phyloP scores from a whole-genome alignment of 2,797 vertebrate genomes.

The Hydrolagus colliei region DNA sequence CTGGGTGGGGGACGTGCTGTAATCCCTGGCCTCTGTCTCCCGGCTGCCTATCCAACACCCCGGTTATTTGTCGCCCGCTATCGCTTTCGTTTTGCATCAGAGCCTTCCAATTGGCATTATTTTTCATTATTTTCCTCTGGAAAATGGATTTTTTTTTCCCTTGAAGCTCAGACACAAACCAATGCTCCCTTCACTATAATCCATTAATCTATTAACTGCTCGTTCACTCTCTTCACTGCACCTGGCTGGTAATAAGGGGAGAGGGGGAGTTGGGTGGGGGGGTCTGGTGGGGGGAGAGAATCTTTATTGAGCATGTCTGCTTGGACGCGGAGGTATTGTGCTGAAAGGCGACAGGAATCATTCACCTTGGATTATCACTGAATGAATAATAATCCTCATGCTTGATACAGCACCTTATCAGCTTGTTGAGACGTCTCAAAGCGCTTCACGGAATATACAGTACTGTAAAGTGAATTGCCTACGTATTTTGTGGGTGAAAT shows the following conservation, averaged over 20 bases:
- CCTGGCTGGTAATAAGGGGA: no score
- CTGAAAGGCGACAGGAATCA: not conserved
- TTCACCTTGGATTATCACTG: not conserved
- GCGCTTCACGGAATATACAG: no score
- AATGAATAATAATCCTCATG: not conserved
- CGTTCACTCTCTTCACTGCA: not conserved
- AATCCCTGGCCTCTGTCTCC: constrained; percentile 54
- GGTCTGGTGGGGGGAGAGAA: no score
- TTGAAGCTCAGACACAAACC: no score
- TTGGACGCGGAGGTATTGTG: not conserved
- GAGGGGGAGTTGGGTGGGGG: no score
- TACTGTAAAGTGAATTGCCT: no score
- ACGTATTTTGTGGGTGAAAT: no score
- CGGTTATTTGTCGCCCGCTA: constrained; percentile 52
- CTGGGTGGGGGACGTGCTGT: constrained; percentile 32
- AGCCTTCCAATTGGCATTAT: constrained; percentile 34
- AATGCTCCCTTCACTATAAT: no score
- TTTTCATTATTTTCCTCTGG: constrained; percentile 43
- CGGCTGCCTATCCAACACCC: constrained; percentile 52
- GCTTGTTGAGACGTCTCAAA: no score
- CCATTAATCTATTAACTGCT: not conserved
- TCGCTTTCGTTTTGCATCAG: constrained; percentile 49
- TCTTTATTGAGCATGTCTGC: not conserved
- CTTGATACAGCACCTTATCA: no score
- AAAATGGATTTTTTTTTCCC: constrained; percentile 42